A percentile compares a stretch with the other conserved stretches of the same genome.
Conservation (phyloP, 1,140 invertebrate species). For the Euglossa dilemma region DNA sequence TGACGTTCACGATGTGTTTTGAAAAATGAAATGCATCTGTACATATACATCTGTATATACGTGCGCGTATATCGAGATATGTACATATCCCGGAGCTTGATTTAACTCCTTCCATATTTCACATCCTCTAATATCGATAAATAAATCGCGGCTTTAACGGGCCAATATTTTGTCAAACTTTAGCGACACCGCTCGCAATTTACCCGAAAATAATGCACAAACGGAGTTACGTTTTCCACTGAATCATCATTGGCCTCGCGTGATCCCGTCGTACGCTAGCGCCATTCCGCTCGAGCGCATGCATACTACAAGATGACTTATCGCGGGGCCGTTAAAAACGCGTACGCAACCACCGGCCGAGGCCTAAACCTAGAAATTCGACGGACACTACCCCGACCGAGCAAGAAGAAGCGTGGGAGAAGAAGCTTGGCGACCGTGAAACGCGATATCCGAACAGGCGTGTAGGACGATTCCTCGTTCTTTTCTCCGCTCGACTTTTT, state of each 20-base stretch:
- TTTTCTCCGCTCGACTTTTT: background rate
- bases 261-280: too few relatives aligned
- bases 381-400: too few relatives aligned
- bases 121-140: constrained; percentile 47
- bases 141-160: constrained; percentile 42
- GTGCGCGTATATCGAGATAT: too few relatives aligned
- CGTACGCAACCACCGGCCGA: too few relatives aligned
- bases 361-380: too few relatives aligned
- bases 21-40: constrained; percentile 42
- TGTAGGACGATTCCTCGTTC: background rate
- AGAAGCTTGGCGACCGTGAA: too few relatives aligned
- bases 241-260: background rate
- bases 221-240: background rate
- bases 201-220: constrained; percentile 27
- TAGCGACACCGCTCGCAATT: constrained; percentile 22
- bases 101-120: constrained; percentile 48
- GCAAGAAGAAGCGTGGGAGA: too few relatives aligned
- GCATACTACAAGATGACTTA: too few relatives aligned
- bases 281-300: too few relatives aligned
- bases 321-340: too few relatives aligned
- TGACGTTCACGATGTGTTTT: constrained; percentile 37
- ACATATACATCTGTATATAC: background rate
- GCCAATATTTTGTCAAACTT: constrained; percentile 45
- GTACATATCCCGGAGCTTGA: constrained; percentile 25
- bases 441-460: too few relatives aligned